Base-by-base conservation (phyloP, 2,888 invertebrate species). In the Conops quadrifasciatus region DNA sequence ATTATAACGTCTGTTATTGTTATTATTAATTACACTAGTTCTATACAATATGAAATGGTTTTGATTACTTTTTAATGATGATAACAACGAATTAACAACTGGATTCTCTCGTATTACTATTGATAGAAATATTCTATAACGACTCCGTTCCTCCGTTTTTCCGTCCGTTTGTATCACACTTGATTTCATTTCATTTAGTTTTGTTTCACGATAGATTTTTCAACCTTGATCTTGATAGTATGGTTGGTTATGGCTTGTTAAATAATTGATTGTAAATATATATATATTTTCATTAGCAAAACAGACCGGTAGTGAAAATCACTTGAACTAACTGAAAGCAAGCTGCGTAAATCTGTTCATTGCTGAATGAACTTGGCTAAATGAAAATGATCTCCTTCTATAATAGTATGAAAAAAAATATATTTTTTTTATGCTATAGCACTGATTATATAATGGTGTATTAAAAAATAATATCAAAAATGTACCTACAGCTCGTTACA, bases 221-320 rank as follows among this genome's bases (percentile, higher is more conserved):
- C 45, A 9, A 47, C 63, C 63, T 63, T 63, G 63, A 63, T 63
- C 63, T 63, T 63, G 63, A 63, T 47, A 47, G 24, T 24, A 47
- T 47, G 26, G 47, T 16, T 45, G 26, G 24, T 47, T 2, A 26
- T 26, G 15, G 58, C 21, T 60, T 63, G 9, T 47, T 47, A n/a
- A 26, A 26, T 45, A 47, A 47, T 26, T 15, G 28, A 19, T 26
- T 19, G 58, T 28, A 58, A 58, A 24, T 49, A 58, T 1, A 21
- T 7, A 1, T 1, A 1, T 53, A n/a, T n/a, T 62, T 62, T 19
- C 5, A 43, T 19, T 43, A 36, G 15, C 62, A 43, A 62, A 62
- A 11, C 45, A 36, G 36, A 21, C 45, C 62, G n/a, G 45, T 45
- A 62, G 24, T 45, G 36, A 19, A 45, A 45, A 19, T 19, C 9